Evolutionary conservation across 1,140 invertebrate species (phyloP), one percentile per base, ranked within the genome.

Genomic region (Drosophila subpulchrella): DNA sequence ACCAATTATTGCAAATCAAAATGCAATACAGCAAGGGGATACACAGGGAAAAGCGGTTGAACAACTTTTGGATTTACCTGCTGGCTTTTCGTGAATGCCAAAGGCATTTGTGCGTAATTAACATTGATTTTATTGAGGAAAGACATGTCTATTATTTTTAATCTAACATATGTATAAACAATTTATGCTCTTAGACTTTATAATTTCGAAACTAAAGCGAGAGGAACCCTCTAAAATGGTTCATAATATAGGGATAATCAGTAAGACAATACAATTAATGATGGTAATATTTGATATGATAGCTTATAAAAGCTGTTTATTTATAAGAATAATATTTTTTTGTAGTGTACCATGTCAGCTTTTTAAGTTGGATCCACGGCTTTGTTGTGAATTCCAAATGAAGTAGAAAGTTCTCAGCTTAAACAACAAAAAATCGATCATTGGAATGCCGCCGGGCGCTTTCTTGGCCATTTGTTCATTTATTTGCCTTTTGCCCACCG

Each of bases 381-480:
- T 51, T 75, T 54, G 71, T 56, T 75, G 61, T 79, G 81, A 66
- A 83, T 83, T 83, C 34, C 71, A 83, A 83, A 83, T 83, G 80
- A 83, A 83, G 81, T 84, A 83, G 81, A 83, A 83, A 83, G 81
- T 83, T 83, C 80, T 83, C 51, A 77, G 32, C 13, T 58, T 38
- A 13, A 51, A 50, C 41, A 42, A 46, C 20, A 46, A 61, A 60
- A 54, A 39, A 46, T 55, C 51, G 67, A 63, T 62, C 66, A 83
- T 83, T 78, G 53, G 73, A 75, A 83, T 83, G 80, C 75, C 56
- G 47, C 20, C 54, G 70, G 41, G 53, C 58, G 67, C 79, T 68
- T 77, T 76, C 66, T 61, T 72, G 44, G 30, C 71, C 46, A 78
- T 81, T 76, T 72, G 58, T 71, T 77, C 36, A 36, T 39, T 51